Evolutionary conservation across 2,113 vertebrate species (phyloP).

Genomic region (Pelecanoides urinatrix): DNA sequence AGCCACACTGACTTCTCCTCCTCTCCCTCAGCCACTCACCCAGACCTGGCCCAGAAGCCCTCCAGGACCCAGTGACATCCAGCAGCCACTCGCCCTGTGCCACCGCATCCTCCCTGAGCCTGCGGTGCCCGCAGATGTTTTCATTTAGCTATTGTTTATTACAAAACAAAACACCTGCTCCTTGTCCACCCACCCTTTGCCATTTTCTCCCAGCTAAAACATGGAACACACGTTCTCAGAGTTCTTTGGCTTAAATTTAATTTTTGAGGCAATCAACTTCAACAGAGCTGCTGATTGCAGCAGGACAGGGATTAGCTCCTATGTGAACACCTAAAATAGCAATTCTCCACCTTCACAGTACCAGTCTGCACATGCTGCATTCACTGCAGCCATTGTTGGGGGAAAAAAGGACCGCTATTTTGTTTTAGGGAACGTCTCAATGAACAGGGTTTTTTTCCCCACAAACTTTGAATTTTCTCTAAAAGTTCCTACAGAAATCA

Average conservation of each 20-base stretch:
- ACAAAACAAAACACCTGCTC: neutral
- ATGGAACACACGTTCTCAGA: neutral
- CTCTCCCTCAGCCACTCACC: neutral
- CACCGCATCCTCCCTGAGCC: neutral
- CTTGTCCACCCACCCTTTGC: neutral
- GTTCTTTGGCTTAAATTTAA: conserved; percentile 26
- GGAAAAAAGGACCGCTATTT: rapidly evolving
- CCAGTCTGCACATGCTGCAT: rapidly evolving
- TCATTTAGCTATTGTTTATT: neutral
- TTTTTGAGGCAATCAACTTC: conserved; percentile 37
- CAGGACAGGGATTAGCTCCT: conserved; percentile 25
- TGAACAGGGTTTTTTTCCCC: neutral
- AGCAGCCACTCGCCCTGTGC: neutral
- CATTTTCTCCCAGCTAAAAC: neutral
- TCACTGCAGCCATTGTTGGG: neutral
- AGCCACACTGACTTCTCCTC: neutral
- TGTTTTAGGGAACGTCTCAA: neutral
- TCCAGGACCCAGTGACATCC: neutral
- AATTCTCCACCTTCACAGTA: neutral
- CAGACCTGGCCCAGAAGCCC: neutral
- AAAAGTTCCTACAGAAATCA: neutral
- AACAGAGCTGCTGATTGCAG: conserved; percentile 44
- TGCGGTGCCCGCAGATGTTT: neutral
- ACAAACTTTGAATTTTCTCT: neutral
- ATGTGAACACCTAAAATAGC: neutral